Evolutionary conservation across 1,140 invertebrate genomes (phyloP), one percentile per base, ranked within the genome.

Genomic region (Drosophila yakuba): DNA sequence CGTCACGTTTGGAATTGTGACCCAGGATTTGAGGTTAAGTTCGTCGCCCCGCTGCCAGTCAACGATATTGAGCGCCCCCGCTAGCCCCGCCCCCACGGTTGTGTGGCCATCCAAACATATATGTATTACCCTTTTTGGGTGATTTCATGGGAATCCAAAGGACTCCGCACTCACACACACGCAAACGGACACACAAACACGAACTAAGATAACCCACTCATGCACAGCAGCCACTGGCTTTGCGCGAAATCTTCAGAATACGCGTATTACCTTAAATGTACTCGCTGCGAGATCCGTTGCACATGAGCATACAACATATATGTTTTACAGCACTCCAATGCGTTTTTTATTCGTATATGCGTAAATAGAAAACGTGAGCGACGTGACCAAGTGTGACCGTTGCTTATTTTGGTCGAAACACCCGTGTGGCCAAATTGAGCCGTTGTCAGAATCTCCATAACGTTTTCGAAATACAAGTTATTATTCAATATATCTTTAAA

Each of bases 211-310:
- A 0, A 10, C 8, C 32, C n/a, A 0, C 36, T 11, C 15, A 35
- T 55, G 47, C 28, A 59, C 23, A 55, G 35, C 28, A 62, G 8
- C n/a, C 28, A 11, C 39, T 39, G 47, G 39, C 35, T 25, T 73
- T 39, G 45, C 51, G 41, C 47, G 11, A 45, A 56, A 57, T 43
- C 41, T 23, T 15, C 20, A 20, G 32, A 50, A 17, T 25, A 20
- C 51, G 44, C 32, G 23, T 14, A 39, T 80, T 83, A 83, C 80
- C 80, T 83, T 67, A 55, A 80, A 32, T 80, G 68, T 43, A 77
- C 45, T 55, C 50, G 38, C 38, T 59, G 61, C 61, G 63, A 75
- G 55, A 58, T 62, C 44, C 72, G 62, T 56, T 57, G 68, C 23
- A 67, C 76, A 61, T 77, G 23, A 45, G 41, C 41, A 43, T 8